A percentile compares a stretch with the other conserved stretches of the same genome.
Evolutionary conservation across 2,888 invertebrate genomes (phyloP).

Genomic region (Rhagonycha lutea): DNA sequence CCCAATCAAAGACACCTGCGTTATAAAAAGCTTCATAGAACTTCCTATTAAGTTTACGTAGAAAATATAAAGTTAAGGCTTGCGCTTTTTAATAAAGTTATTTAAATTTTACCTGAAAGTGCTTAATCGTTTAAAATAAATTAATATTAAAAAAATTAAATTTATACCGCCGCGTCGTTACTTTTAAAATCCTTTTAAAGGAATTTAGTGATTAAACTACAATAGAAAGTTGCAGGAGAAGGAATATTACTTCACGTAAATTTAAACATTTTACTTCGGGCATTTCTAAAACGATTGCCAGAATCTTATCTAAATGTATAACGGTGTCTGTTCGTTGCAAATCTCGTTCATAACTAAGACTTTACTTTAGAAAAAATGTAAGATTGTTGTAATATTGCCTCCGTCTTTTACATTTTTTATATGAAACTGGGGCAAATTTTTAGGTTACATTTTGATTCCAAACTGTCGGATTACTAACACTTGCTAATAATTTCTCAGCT

Average conservation of each 20-base stretch:
- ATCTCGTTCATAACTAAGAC: constrained; percentile 36
- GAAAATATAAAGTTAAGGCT: constrained; percentile 36
- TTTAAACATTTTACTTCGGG: constrained; percentile 19
- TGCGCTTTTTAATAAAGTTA: constrained; percentile 42
- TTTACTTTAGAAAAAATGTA: constrained; percentile 5
- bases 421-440: not conserved
- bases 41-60: constrained; percentile 37
- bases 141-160: not conserved
- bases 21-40: constrained; percentile 36
- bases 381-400: not conserved
- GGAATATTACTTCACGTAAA: constrained; percentile 19
- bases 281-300: constrained; percentile 26
- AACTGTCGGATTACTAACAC: not conserved
- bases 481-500: constrained; percentile 33
- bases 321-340: constrained; percentile 26
- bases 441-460: not conserved
- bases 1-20: constrained; percentile 46
- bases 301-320: constrained; percentile 29
- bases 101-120: constrained; percentile 34
- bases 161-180: not conserved
- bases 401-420: not conserved
- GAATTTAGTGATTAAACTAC: not conserved
- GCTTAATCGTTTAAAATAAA: not conserved
- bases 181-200: not conserved
- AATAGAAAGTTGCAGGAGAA: constrained; percentile 19